These are phyloP conservation scores for Vireo altiloquus DNA, from an alignment of 2,113 vertebrate species.

Conservation along the genomic window DNA sequence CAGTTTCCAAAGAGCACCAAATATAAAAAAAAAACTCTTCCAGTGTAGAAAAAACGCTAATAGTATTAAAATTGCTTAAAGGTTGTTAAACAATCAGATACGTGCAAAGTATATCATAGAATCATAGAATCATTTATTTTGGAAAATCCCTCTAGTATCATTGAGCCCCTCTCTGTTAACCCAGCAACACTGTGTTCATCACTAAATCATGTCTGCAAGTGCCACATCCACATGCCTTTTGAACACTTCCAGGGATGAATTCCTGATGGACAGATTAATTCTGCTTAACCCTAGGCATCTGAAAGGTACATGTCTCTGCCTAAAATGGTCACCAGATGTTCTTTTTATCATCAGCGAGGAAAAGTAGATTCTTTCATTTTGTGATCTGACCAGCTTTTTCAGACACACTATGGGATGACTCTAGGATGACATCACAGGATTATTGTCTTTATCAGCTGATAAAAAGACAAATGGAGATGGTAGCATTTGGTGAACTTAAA, in stretches of 20 bases:
- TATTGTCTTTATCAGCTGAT: background rate
- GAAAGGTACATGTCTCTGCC: background rate
- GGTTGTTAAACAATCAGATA: background rate
- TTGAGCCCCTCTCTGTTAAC: accelerated
- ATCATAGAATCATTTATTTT: background rate
- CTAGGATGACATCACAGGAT: background rate
- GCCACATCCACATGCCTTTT: background rate
- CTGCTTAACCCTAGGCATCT: background rate
- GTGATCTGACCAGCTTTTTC: background rate
- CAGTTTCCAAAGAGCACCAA: background rate
- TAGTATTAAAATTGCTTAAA: background rate
- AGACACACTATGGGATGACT: background rate
- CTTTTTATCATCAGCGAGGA: background rate
- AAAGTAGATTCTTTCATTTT: background rate
- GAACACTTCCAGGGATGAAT: background rate
- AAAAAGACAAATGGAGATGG: background rate
- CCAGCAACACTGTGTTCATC: background rate
- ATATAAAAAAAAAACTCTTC: background rate
- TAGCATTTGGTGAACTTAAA: background rate
- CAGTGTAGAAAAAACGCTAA: background rate
- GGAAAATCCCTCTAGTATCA: background rate
- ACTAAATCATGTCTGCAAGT: background rate
- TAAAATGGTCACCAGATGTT: background rate
- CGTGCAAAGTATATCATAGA: background rate
- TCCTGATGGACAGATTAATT: background rate